These are phyloP conservation scores for Palythoa heliodiscus DNA, from an alignment of 92 coral and sea anemone genomes.

Conservation along the genomic window DNA sequence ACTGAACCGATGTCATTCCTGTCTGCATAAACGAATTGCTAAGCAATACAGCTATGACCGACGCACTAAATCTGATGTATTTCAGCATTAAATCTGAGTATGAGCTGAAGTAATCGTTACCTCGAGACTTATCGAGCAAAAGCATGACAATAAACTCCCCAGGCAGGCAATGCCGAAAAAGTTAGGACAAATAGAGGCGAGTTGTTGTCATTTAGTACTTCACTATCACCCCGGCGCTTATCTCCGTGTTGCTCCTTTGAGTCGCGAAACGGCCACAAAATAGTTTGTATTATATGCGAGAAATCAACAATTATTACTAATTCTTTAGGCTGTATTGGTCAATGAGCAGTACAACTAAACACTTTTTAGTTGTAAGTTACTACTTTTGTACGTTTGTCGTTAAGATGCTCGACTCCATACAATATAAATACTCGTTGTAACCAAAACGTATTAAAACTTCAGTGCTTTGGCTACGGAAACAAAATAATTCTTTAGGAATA, in stretches of 20 bases:
- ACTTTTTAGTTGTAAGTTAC: neutral
- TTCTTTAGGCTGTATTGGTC: neutral
- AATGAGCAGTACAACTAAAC: neutral
- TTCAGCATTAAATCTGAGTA: too few species aligned
- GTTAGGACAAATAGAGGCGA: neutral
- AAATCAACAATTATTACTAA: neutral
- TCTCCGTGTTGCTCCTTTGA: neutral
- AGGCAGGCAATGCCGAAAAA: neutral
- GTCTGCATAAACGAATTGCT: too few species aligned
- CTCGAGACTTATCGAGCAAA: neutral
- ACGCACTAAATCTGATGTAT: too few species aligned
- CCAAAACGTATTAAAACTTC: neutral
- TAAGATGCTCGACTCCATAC: neutral
- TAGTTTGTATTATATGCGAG: neutral
- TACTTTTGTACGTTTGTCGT: neutral
- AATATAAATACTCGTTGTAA: neutral
- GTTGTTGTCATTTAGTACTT: neutral
- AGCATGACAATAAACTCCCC: neutral
- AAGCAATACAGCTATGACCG: too few species aligned
- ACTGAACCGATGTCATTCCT: too few species aligned
- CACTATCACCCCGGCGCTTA: too few species aligned
- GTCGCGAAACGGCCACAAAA: neutral
- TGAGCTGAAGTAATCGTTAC: neutral
- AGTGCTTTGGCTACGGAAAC: neutral
- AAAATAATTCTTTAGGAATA: neutral